These are phyloP conservation scores for Philotrypesis tridentata DNA, from an alignment of 1,140 invertebrate species.

Conservation along the genomic window DNA sequence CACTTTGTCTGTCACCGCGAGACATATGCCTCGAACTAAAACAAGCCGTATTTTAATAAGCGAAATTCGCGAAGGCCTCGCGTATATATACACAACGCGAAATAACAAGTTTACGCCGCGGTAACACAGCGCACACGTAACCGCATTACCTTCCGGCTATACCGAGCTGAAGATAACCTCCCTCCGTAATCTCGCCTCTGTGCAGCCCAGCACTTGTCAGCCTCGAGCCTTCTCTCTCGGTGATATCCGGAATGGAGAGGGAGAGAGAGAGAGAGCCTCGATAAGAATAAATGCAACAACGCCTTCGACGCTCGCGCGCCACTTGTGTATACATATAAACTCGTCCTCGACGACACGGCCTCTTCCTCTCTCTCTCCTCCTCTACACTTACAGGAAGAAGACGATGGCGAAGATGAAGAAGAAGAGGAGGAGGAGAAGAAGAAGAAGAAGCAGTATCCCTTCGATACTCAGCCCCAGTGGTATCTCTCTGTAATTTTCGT, in stretches of 20 bases:
- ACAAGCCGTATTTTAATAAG: no score
- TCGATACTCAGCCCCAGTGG: neutral
- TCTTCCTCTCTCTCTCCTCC: neutral
- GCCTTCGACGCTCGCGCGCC: neutral
- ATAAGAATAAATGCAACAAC: neutral
- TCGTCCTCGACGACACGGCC: neutral
- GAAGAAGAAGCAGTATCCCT: neutral
- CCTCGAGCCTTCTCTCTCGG: neutral
- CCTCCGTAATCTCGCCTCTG: neutral
- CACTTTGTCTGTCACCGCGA: no score
- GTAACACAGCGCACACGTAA: neutral
- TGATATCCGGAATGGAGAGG: neutral
- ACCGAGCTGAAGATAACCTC: neutral
- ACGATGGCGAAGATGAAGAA: no score
- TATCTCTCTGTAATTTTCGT: slow-evolving; percentile 36
- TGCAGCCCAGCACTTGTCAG: neutral
- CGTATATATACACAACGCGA: no score
- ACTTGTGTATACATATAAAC: neutral
- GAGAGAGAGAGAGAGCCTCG: no score
- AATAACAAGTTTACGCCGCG: no score
- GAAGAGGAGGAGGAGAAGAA: neutral
- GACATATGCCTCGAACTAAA: no score
- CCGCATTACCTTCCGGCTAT: neutral
- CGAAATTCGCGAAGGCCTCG: no score
- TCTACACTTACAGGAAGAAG: neutral